Conservation (phyloP, 1,140 invertebrate species). For the Eurosta solidaginis region DNA sequence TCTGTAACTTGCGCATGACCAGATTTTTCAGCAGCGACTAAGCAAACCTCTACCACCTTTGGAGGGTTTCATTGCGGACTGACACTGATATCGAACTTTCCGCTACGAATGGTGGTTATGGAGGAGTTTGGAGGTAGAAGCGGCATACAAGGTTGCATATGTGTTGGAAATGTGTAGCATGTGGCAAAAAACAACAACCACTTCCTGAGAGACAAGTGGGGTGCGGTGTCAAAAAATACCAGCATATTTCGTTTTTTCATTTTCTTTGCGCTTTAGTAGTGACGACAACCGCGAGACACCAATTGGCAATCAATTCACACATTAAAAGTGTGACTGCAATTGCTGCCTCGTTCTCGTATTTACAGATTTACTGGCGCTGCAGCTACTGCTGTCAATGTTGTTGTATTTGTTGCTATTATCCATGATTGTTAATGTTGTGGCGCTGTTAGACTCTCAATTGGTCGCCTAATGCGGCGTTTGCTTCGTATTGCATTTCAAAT, state of each 20-base stretch:
- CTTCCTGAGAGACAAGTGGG: not conserved
- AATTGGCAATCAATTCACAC: conserved; percentile 15
- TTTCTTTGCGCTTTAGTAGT: not conserved
- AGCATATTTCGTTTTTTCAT: not conserved
- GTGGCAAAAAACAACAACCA: not conserved
- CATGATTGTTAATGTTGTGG: too few relatives aligned
- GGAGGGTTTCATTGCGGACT: not conserved
- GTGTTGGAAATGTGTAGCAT: not conserved
- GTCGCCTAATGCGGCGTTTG: not conserved
- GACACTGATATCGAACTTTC: not conserved
- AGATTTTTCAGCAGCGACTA: not conserved
- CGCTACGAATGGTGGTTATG: not conserved
- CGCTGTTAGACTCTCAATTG: not conserved
- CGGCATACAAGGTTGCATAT: not conserved
- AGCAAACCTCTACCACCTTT: too few relatives aligned
- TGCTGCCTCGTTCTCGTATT: too few relatives aligned
- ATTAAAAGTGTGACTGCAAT: conserved; percentile 17
- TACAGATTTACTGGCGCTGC: not conserved
- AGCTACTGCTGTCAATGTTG: not conserved
- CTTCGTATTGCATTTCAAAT: conserved; percentile 5
- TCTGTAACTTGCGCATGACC: conserved; percentile 37
- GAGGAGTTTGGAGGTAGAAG: not conserved
- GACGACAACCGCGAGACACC: not conserved
- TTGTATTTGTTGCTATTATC: too few relatives aligned
- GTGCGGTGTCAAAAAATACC: not conserved